Evolutionary conservation across 2,888 invertebrate species (phyloP).

Genomic region (Graphium colonna): DNA sequence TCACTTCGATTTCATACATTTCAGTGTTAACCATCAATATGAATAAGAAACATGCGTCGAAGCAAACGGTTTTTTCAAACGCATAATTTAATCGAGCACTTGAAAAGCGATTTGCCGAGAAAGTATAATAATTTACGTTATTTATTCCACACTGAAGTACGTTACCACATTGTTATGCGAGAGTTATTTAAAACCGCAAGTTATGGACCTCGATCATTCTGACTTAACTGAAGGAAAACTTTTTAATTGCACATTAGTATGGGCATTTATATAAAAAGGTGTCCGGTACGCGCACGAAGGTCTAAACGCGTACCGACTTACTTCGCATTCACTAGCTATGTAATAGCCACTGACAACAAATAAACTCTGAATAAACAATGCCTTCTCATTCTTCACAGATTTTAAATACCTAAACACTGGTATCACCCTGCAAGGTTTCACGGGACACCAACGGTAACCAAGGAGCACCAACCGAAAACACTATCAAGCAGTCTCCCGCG

Average conservation of each 20-base stretch:
- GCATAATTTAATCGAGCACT: background rate
- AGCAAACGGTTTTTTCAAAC: background rate
- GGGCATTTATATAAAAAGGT: background rate
- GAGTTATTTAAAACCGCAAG: background rate
- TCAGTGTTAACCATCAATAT: background rate
- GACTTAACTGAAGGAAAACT: background rate
- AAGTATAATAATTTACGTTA: background rate
- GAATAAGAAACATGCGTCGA: background rate
- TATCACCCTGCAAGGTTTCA: constrained; percentile 8
- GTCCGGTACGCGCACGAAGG: background rate
- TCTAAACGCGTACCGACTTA: background rate
- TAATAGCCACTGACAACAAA: too few species aligned
- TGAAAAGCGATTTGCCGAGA: background rate
- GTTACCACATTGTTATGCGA: background rate
- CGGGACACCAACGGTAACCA: background rate
- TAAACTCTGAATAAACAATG: too few species aligned
- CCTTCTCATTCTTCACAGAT: too few species aligned
- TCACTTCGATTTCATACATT: too few species aligned
- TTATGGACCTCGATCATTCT: background rate
- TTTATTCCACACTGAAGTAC: background rate
- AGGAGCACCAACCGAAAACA: constrained; percentile 16
- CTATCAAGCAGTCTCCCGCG: constrained; percentile 26
- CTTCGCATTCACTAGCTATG: background rate
- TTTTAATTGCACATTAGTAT: background rate
- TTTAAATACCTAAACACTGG: background rate